These are phyloP conservation scores for Urocynchramus pylzowi DNA, from an alignment of 2,113 vertebrate genomes.

Conservation along the genomic window DNA sequence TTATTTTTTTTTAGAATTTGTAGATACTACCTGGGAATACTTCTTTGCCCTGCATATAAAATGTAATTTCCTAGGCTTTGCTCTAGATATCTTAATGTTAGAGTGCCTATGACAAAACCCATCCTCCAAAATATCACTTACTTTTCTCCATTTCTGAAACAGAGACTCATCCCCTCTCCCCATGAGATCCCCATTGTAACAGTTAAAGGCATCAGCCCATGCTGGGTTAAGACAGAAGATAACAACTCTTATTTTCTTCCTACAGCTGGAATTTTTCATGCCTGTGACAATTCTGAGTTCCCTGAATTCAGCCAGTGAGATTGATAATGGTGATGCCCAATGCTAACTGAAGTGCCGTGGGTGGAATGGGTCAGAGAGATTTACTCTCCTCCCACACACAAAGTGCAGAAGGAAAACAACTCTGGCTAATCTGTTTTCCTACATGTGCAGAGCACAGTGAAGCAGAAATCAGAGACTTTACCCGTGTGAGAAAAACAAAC, in stretches of 20 bases:
- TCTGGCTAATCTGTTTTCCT: not conserved
- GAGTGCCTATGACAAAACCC: not conserved
- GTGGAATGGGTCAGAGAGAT: constrained; percentile 35
- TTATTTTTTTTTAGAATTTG: not conserved
- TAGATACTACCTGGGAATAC: not conserved
- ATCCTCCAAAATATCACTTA: not conserved
- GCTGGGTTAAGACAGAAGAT: not conserved
- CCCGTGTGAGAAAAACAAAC: not conserved
- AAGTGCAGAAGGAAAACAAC: constrained; percentile 13
- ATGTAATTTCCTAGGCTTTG: not conserved
- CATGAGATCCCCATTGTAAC: not conserved
- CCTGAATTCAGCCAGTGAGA: not conserved
- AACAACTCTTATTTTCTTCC: not conserved
- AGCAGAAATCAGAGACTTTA: not conserved
- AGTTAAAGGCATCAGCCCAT: not conserved
- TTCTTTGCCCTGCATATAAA: not conserved
- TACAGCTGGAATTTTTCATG: not conserved
- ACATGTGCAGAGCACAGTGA: not conserved
- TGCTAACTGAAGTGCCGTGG: not conserved
- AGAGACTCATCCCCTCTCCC: not conserved
- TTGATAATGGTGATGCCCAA: not conserved
- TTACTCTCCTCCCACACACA: not conserved
- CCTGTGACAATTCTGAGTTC: not conserved
- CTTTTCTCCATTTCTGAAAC: not conserved
- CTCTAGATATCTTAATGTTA: not conserved